Base-by-base conservation (phyloP, 2,888 invertebrate genomes). In the Trichogramma dendrolimi region DNA sequence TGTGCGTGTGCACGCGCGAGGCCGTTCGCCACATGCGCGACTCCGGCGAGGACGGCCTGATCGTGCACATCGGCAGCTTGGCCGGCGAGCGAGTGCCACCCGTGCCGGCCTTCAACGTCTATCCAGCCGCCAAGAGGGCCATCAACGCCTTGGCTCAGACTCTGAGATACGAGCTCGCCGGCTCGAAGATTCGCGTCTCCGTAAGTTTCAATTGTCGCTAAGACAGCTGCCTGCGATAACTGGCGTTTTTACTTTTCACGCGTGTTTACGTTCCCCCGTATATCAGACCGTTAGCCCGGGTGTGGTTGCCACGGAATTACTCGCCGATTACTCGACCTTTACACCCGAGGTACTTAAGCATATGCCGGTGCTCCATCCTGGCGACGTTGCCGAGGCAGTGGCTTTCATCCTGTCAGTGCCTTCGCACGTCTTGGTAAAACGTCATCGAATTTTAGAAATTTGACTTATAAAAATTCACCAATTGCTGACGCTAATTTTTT, bases 231-330 rank as follows among this genome's bases (percentile, higher is more conserved):
- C 46, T 41, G 48, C 6, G 11, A 7, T 46, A 46, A 46, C 46
- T n/a, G 27, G 27, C 27, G 1, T 27, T 27, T 27, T 1, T 27
- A 27, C 27, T 27, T 27, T 27, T 27, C 27, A 2, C 0, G 27
- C 27, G 27, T 27, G n/a, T 3, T 27, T 6, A 42, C 14, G 7
- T 43, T 4, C 11, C 38, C 14, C 47, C 14, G 64, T 58, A 62
- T 72, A 72, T 39, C 69, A 87, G 87, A 86, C 85, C 68, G 76
- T 87, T 52, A 86, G 85, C 53, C 87, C 87, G 0, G 87, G 87
- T 7, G 73, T 84, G 67, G 86, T 86, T 27, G 79, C 80, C 55
- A 86, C 86, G 0, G 81, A 82, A 62, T 78, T 84, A 51, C 77
- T 79, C 71, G 78, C 78, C 59, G 80, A 78, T 67, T 71, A 71